Base-by-base conservation (phyloP, 2,113 vertebrate genomes). In the Solea senegalensis region DNA sequence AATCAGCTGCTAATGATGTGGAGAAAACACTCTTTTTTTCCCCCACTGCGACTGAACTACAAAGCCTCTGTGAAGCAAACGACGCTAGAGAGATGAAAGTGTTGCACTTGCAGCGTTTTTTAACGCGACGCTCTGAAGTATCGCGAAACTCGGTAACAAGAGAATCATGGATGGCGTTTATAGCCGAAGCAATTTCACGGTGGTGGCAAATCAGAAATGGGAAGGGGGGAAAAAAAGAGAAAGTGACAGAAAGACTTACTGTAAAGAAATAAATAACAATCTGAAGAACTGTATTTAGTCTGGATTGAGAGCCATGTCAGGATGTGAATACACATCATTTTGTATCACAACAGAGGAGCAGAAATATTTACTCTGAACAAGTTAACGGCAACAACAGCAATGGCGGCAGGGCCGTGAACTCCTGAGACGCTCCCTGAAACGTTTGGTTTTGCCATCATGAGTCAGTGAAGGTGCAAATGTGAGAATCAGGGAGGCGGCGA, bases 381-480 rank as follows among this genome's bases (percentile, higher is more conserved):
- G 82, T 82, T 87, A 90, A 89, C 74, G 71, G 61, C 83, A 86
- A 90, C 85, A 88, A 58, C 9, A 4, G 51, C 84, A 86, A 53
- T 69, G 68, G 56, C 86, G 75, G 65, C 48, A 39, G 61, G 57
- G 5, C 56, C 48, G 70, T 61, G 80, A 85, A 85, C 77, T 0
- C 21, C 57, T 71, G 15, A 76, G 69, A 73, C 41, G 51, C 39
- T 11, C 65, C 56, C 28, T 77, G 53, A 80, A 85, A 85, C 83
- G 69, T 86, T 82, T 70, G 65, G 65, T 73, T 81, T 78, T 73
- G 48, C 44, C 57, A 57, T 76, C 65, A 43, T 0, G 65, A 58
- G 63, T 58, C 46, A 26, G 0, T 39, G 56, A 65, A 53, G 34
- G 66, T 53, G 50, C 60, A 15, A 57, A 60, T 4, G 2, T 5